phyloP scores from a whole-genome alignment of 2,888 invertebrate species.

The Ophonus ardosiacus region DNA sequence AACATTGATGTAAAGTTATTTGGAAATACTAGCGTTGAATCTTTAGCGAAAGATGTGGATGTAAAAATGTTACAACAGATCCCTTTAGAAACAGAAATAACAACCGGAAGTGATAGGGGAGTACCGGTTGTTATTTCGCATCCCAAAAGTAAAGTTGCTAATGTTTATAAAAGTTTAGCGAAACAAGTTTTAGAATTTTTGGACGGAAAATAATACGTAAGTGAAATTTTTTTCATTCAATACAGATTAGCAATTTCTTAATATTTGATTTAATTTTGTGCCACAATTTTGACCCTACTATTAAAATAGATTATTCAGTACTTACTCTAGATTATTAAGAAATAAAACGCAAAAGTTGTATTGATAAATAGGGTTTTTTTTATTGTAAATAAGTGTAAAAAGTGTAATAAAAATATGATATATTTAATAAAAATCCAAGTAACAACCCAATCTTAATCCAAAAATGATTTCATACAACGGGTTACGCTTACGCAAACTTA shows the following conservation, averaged over 20 bases:
- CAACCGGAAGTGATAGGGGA: slow-evolving; percentile 84
- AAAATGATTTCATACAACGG: slow-evolving; percentile 31
- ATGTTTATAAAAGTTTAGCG: slow-evolving; percentile 54
- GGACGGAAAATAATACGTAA: slow-evolving; percentile 11
- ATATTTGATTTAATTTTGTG: background rate
- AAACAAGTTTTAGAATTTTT: slow-evolving; percentile 48
- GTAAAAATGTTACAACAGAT: slow-evolving; percentile 84
- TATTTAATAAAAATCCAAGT: slow-evolving; percentile 62
- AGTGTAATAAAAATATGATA: slow-evolving; percentile 61
- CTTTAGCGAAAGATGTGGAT: slow-evolving; percentile 81
- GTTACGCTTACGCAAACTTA: slow-evolving; percentile 15
- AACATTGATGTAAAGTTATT: slow-evolving; percentile 74
- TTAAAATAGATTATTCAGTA: background rate
- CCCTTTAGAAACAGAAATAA: slow-evolving; percentile 84
- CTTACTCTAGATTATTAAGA: background rate
- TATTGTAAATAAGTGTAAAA: background rate
- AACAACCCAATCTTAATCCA: slow-evolving; percentile 56
- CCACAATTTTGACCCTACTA: background rate
- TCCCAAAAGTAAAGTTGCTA: slow-evolving; percentile 74
- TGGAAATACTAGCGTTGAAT: background rate
- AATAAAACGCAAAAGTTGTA: background rate
- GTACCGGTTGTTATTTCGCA: slow-evolving; percentile 85
- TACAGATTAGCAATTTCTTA: too few relatives aligned
- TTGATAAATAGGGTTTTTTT: background rate
- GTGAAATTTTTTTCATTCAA: background rate